Base-by-base conservation (phyloP, 1,140 invertebrate genomes). In the Drosophila melanica region DNA sequence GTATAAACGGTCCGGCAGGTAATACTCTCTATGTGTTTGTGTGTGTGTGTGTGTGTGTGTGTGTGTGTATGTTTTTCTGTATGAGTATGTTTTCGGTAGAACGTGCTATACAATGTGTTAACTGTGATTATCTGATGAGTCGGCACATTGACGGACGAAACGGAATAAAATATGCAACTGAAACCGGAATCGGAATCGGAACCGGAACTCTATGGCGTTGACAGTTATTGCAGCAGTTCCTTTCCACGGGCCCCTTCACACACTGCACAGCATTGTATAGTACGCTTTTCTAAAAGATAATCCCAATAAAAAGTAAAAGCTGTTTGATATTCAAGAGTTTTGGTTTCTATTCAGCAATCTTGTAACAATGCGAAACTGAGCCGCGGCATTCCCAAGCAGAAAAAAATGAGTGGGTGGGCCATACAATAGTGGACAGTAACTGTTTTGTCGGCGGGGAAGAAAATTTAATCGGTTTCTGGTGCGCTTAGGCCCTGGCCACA, bases 331-430 rank as follows among this genome's bases (percentile, higher is more conserved):
- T n/a, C 18, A 16, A 35, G 11, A 44, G n/a, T 54, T 53, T 53
- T 45, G 37, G 14, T 14, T 51, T 69, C 33, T 51, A 47, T 64
- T 14, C 16, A 27, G 11, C 27, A 50, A 14, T 53, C 44, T 35
- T 18, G 16, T 62, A 39, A 37, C 62, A 54, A 54, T 55, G 48
- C n/a, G 41, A 68, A 62, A 62, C 66, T 53, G 39, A 53, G 41
- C 20, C 30, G 72, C 62, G 72, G 45, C 67, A 87, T 76, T 87
- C 82, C 82, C 82, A 87, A 87, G 82, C 82, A 87, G 82, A 87
- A 87, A 86, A 64, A 60, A 67, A 65, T 54, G 55, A 67, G 54
- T 62, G 27, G 55, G 47, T 57, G 20, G 60, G 51, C 47, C 63
- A 75, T 51, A 47, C 58, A 44, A 39, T 20, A 60, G 11, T 39